A percentile compares a stretch with the other conserved stretches of the same genome.
Evolutionary conservation across 2,797 vertebrate genomes (phyloP).

Genomic region (Chelon labrosus): DNA sequence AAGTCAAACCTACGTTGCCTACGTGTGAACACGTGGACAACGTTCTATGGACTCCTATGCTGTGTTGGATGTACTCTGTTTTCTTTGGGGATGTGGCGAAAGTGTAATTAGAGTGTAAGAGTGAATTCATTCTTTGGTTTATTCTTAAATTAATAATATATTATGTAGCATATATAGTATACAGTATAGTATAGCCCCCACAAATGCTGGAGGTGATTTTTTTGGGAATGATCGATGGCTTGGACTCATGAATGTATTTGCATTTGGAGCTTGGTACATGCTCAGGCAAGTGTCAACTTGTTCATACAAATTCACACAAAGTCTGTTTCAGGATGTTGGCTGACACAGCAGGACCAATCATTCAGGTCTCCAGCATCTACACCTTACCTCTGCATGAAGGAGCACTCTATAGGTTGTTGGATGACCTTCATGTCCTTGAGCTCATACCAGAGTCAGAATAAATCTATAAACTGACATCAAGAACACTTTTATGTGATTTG

Average conservation of each 20-base stretch:
- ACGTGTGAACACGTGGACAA: no score
- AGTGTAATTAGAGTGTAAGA: not conserved
- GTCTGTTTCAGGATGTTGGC: not conserved
- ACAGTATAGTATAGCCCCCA: not conserved
- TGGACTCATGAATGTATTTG: not conserved
- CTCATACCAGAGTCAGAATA: constrained; percentile 8
- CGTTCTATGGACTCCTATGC: not conserved
- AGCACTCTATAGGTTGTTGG: constrained; percentile 10
- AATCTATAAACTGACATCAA: not conserved
- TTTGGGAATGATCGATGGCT: not conserved
- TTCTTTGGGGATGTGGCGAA: not conserved
- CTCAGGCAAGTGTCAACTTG: not conserved
- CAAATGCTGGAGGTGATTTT: not conserved
- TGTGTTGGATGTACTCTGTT: not conserved
- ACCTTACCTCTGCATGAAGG: constrained; percentile 5
- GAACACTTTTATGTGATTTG: not conserved
- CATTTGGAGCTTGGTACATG: not conserved
- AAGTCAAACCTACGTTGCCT: no score
- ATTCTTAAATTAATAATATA: no score
- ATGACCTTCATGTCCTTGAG: constrained; percentile 42
- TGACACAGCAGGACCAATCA: not conserved
- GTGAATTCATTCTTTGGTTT: no score
- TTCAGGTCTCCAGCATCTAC: not conserved
- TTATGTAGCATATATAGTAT: no score
- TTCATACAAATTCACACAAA: not conserved